Base-by-base conservation (phyloP, 2,113 vertebrate genomes). In the Entelurus aequoreus region DNA sequence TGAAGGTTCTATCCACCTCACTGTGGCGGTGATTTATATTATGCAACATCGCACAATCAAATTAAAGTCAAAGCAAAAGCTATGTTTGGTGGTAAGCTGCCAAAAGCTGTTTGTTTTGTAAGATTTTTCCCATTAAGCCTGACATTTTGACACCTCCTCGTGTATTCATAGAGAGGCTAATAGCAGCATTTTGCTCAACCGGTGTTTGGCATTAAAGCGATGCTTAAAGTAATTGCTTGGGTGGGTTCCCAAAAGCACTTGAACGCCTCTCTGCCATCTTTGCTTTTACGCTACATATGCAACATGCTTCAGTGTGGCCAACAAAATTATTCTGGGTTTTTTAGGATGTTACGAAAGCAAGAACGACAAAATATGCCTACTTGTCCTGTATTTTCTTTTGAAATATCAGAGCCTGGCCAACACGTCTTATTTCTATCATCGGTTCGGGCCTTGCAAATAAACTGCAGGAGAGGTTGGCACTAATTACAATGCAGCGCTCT, bases 401-500 rank as follows among this genome's bases (percentile, higher is more conserved):
- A 14, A 54, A 44, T 12, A 8, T 56, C 38, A 40, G n/a, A 12
- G 40, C n/a, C 12, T 21, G 16, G 38, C n/a, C 19, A 44, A 12
- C 40, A 42, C 40, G 6, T 28, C 28, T 0, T 42, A 79, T 72
- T 78, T 57, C 77, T 61, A 47, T 49, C 61, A 35, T 68, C 67
- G 68, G 62, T 72, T 84, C 86, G 72, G 74, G 72, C 66, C 59
- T 66, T 55, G 84, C 80, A 69, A 80, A 61, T 66, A 69, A 84
- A 80, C 81, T 81, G 72, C 84, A 78, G 62, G 81, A 78, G 78
- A 64, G 67, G 47, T 61, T 66, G 16, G 10, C 19, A 63, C 66
- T 85, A 83, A 85, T 86, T 88, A 83, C 67, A 81, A 76, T 72
- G 73, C 68, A 80, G 59, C 54, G 71, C 60, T 71, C 64, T 84